Conservation (phyloP, 2,888 invertebrate species). For the Leptarthrus brevirostris region DNA sequence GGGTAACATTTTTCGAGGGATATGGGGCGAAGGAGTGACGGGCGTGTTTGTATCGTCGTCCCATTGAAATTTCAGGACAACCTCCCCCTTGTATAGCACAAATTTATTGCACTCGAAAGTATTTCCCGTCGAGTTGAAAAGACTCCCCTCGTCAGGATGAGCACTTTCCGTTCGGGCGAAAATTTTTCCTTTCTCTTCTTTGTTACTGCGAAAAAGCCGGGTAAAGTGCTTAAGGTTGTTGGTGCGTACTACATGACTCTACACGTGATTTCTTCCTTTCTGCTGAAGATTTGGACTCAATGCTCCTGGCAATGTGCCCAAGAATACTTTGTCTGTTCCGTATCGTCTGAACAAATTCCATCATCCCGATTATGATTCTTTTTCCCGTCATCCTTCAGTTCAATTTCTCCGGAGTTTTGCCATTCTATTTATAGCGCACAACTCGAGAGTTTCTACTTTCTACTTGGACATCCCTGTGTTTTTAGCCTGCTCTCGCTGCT, state of each 20-base stretch:
- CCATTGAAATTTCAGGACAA: slow-evolving; percentile 17
- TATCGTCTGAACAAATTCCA: slow-evolving; percentile 14
- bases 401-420: slow-evolving; percentile 13
- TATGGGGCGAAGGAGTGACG: background rate
- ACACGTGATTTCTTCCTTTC: slow-evolving; percentile 34
- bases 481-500: background rate
- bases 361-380: slow-evolving; percentile 33
- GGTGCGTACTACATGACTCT: slow-evolving; percentile 32
- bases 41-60: background rate
- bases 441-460: slow-evolving; percentile 5
- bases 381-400: slow-evolving; percentile 10
- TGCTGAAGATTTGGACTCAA: slow-evolving; percentile 8
- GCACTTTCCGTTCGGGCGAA: slow-evolving; percentile 19
- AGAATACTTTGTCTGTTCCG: slow-evolving; percentile 7
- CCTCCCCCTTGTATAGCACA: background rate
- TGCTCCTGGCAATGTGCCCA: slow-evolving; percentile 31
- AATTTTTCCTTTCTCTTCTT: slow-evolving; percentile 3
- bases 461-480: slow-evolving; percentile 19
- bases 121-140: background rate
- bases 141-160: background rate
- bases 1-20: background rate
- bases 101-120: slow-evolving; percentile 39
- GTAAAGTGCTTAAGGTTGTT: slow-evolving; percentile 24
- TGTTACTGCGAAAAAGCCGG: background rate
- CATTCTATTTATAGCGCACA: slow-evolving; percentile 32